A percentile compares a stretch with the other conserved stretches of the same genome.
phyloP scores from a whole-genome alignment of 2,888 invertebrate species.

The Parnassius mnemosyne region DNA sequence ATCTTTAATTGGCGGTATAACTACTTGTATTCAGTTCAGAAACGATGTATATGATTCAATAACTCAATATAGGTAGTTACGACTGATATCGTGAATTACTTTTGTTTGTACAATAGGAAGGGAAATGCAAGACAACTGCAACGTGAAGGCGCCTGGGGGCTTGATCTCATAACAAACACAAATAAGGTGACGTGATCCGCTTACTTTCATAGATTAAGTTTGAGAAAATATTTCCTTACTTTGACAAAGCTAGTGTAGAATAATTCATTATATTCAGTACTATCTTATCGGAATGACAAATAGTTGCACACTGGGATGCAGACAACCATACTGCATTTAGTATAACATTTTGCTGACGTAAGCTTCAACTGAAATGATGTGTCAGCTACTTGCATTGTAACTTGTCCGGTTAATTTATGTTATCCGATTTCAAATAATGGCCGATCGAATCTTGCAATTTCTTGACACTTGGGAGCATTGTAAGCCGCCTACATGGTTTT shows the following conservation, averaged over 20 bases:
- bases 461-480: slow-evolving; percentile 23
- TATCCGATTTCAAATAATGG: slow-evolving; percentile 24
- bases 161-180: slow-evolving; percentile 76
- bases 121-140: slow-evolving; percentile 48
- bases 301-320: slow-evolving; percentile 38
- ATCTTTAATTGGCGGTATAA: too few relatives aligned
- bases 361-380: slow-evolving; percentile 46
- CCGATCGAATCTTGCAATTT: slow-evolving; percentile 24
- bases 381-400: slow-evolving; percentile 49
- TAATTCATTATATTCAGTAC: slow-evolving; percentile 30
- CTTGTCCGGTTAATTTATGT: slow-evolving; percentile 46
- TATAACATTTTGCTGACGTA: slow-evolving; percentile 54
- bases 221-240: slow-evolving; percentile 36
- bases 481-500: slow-evolving; percentile 20
- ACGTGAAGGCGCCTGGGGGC: slow-evolving; percentile 57
- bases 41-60: too few relatives aligned
- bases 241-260: slow-evolving; percentile 36
- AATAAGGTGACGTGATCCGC: slow-evolving; percentile 79
- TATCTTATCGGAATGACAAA: slow-evolving; percentile 35
- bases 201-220: slow-evolving; percentile 72
- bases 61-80: slow-evolving; percentile 30
- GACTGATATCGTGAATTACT: slow-evolving; percentile 35
- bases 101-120: slow-evolving; percentile 55
- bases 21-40: too few relatives aligned
- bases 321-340: slow-evolving; percentile 39